Conservation (phyloP, 2,113 vertebrate genomes). For the Vulpes lagopus region DNA sequence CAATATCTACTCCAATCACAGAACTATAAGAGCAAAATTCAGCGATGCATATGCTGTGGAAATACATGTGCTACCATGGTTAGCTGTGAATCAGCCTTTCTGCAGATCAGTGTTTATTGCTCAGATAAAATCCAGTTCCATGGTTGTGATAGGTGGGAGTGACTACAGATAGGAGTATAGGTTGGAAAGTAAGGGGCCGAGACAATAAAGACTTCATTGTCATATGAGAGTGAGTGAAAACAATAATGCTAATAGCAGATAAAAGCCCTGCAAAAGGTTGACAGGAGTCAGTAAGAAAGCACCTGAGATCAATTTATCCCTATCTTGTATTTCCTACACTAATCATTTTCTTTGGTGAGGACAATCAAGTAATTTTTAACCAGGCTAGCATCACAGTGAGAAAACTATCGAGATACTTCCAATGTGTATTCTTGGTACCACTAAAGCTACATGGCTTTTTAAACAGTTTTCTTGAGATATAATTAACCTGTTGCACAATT, state of each 20-base stretch:
- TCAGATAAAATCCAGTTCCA: background rate
- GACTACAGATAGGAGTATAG: background rate
- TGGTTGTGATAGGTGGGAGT: background rate
- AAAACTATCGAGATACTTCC: background rate
- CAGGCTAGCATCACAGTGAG: background rate
- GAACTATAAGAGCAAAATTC: background rate
- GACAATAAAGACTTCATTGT: background rate
- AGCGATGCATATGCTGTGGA: background rate
- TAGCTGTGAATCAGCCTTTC: background rate
- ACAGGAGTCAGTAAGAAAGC: background rate
- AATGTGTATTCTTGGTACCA: background rate
- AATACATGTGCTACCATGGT: background rate
- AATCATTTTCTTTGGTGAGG: background rate
- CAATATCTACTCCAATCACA: background rate
- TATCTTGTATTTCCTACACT: background rate
- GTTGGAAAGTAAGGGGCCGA: background rate
- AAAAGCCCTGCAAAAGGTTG: background rate
- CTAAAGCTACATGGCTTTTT: background rate
- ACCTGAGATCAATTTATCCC: background rate
- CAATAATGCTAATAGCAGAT: background rate
- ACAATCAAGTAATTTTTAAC: conserved; percentile 26
- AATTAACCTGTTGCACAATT: background rate
- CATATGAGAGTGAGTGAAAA: background rate
- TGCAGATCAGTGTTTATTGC: background rate
- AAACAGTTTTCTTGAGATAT: background rate